phyloP scores from a whole-genome alignment of 2,888 invertebrate species.

The Erynnis tages region DNA sequence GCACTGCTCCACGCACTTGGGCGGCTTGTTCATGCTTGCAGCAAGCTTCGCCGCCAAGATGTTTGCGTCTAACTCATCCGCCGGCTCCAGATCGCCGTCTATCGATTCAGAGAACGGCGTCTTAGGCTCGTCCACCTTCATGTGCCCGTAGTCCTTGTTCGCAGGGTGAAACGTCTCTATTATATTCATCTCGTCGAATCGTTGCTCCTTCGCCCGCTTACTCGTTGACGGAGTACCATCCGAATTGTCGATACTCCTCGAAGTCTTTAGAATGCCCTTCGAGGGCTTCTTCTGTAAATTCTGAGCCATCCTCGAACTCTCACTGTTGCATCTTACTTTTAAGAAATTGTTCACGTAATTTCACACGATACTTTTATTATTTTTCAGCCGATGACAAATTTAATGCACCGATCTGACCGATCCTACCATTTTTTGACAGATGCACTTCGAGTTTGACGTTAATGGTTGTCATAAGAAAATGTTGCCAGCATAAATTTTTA shows the following conservation, averaged over 20 bases:
- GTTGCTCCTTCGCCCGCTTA: constrained; percentile 83
- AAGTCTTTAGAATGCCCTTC: constrained; percentile 95
- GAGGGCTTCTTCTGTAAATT: constrained; percentile 91
- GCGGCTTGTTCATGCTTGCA: constrained; percentile 77
- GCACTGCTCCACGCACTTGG: constrained; percentile 67
- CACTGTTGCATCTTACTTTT: constrained; percentile 47
- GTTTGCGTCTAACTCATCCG: constrained; percentile 84
- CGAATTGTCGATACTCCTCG: constrained; percentile 93
- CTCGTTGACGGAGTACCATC: constrained; percentile 70
- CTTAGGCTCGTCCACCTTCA: constrained; percentile 98
- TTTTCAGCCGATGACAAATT: constrained; percentile 41
- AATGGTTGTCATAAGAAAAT: neutral
- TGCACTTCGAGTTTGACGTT: neutral
- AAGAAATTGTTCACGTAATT: constrained; percentile 21
- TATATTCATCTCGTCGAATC: constrained; percentile 99
- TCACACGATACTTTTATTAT: constrained; percentile 33
- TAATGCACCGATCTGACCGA: no score
- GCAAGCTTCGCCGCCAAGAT: constrained; percentile 88
- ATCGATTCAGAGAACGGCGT: constrained; percentile 89
- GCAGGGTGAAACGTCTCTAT: constrained; percentile 98
- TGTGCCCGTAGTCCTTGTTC: constrained; percentile 99
- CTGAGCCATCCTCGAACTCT: constrained; percentile 83
- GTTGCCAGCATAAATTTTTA: neutral
- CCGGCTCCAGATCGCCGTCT: constrained; percentile 82
- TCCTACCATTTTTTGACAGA: constrained; percentile 17